Base-by-base conservation (phyloP, 1,140 invertebrate species). In the Dryas iulia region DNA sequence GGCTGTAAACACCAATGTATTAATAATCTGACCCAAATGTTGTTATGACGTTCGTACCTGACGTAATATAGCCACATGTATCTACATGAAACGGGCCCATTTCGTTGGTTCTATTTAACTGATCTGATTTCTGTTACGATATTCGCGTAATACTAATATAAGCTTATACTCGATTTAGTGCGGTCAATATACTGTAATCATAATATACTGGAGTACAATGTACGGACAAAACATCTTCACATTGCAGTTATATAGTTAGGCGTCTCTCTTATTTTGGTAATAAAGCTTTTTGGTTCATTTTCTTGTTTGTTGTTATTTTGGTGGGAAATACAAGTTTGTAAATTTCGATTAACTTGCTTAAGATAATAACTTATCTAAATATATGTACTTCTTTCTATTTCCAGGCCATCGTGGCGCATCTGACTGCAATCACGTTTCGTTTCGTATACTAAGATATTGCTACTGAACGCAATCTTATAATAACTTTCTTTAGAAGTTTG, bases 1-100 rank as follows among this genome's bases (percentile, higher is more conserved):
- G 79, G 82, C 78, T 84, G 74, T 86, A 84, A 84, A 83, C 73
- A 83, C 77, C 71, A 67, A 81, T 80, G 79, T 84, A 82, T 80
- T 76, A 80, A 83, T 83, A 83, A 76, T 62, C 76, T 87, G 85
- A 89, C 84, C 85, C 69, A 86, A 85, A 86, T 86, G 78, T 69
- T 57, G 58, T 73, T 72, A 78, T 89, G 87, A 89, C 87, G 85
- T 72, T 59, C 62, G 74, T 58, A 73, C 64, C 69, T 86, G 84
- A 86, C 81, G 85, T 83, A 84, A 83, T 64, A 28, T 26, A 73
- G 71, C 72, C 65, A 67, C 58, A 61, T 73, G 71, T 26, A 73
- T 69, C 72, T 63, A 67, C 58, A 61, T 73, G 71, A 73, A 76
- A 82, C 79, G 74, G 73, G 68, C 66, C 69, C 74, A 78, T 72